Evolutionary conservation across 2,797 vertebrate genomes (phyloP).

Genomic region (Sarcophilus harrisii): DNA sequence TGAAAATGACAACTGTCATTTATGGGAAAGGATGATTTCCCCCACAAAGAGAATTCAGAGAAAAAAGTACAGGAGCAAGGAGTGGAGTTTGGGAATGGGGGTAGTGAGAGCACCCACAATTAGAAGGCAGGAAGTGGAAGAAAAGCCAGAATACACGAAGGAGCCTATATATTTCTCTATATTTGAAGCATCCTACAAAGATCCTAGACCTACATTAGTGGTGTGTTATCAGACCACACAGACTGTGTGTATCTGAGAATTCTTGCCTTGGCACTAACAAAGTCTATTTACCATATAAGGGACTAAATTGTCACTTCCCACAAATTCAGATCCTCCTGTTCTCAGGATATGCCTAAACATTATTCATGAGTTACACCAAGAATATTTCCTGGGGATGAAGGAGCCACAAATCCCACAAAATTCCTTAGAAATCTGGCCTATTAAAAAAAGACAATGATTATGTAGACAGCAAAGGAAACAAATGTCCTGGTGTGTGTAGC

Average conservation of each 20-base stretch:
- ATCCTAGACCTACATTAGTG: slow-evolving; percentile 19
- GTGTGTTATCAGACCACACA: slow-evolving; percentile 49
- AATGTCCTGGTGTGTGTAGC: slow-evolving; percentile 37
- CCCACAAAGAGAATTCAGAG: slow-evolving; percentile 16
- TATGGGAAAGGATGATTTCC: background rate
- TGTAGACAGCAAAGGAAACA: slow-evolving; percentile 54
- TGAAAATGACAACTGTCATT: background rate
- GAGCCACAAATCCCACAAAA: slow-evolving; percentile 32
- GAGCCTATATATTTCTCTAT: background rate
- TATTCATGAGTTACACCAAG: slow-evolving; percentile 25
- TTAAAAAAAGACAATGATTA: slow-evolving; percentile 37
- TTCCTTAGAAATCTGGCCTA: slow-evolving; percentile 44
- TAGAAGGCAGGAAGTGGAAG: background rate
- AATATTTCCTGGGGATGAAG: slow-evolving; percentile 28
- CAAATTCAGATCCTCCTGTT: slow-evolving; percentile 54
- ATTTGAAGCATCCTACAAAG: slow-evolving; percentile 16
- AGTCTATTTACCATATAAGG: slow-evolving; percentile 65
- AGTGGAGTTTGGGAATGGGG: background rate
- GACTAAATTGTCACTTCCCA: slow-evolving; percentile 56
- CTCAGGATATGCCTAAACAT: slow-evolving; percentile 51
- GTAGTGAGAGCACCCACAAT: background rate
- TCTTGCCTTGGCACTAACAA: slow-evolving; percentile 49
- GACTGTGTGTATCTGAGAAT: slow-evolving; percentile 49
- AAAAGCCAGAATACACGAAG: background rate
- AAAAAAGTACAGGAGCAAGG: background rate